Evolutionary conservation across 1,140 invertebrate genomes (phyloP).

Genomic region (Onthophagus taurus): DNA sequence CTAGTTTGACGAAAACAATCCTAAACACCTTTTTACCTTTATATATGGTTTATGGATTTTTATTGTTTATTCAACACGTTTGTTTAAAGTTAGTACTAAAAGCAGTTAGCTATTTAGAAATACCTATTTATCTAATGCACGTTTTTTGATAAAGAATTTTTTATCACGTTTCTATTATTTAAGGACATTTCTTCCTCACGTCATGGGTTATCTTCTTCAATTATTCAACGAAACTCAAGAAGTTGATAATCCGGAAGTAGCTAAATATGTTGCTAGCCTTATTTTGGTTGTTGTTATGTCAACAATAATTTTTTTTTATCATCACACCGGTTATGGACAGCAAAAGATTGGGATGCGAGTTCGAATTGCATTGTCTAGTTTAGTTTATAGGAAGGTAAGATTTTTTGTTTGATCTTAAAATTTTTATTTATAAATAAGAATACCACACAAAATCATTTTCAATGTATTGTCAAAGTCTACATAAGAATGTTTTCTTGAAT

Average conservation of each 20-base stretch:
- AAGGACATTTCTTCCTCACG: not conserved
- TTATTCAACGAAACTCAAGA: conserved; percentile 24
- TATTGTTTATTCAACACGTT: not conserved
- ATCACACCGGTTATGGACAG: conserved; percentile 35
- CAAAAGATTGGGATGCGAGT: conserved; percentile 38
- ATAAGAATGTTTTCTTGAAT: conserved; percentile 17
- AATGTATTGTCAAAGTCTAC: conserved; percentile 13
- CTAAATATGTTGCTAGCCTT: conserved; percentile 3
- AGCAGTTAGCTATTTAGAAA: not conserved
- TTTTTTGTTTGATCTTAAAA: no score
- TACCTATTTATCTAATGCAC: not conserved
- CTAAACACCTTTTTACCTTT: not conserved
- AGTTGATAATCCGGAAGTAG: conserved; percentile 7
- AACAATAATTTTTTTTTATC: conserved; percentile 33
- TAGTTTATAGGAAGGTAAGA: conserved; percentile 48
- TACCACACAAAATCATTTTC: no score
- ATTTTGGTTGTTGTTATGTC: conserved; percentile 30
- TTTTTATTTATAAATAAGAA: no score
- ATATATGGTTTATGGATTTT: conserved; percentile 7
- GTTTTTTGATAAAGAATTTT: not conserved
- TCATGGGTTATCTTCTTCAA: conserved; percentile 13
- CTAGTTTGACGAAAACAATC: conserved; percentile 4
- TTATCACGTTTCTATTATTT: not conserved
- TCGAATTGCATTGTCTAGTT: conserved; percentile 47
- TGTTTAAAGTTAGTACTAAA: conserved; percentile 1